Evolutionary conservation across 2,797 vertebrate genomes (phyloP), one percentile per base, ranked within the genome.

Genomic region (Alca torda): DNA sequence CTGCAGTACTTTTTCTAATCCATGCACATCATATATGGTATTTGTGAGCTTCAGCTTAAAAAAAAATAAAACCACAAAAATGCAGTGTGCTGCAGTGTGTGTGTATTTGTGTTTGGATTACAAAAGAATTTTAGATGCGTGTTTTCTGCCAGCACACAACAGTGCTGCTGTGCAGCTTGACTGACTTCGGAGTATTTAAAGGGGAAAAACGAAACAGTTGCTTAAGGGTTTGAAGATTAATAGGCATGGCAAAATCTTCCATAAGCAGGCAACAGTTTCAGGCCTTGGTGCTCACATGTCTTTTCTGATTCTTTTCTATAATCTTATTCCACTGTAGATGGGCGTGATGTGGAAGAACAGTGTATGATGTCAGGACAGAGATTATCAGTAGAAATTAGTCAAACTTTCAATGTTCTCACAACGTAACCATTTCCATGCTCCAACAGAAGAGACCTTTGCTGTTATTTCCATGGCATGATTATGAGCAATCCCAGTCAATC

Each of bases 351-450:
- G 28, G 81, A 96, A 95, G 19, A 77, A 21, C 11, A 43, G 10
- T 10, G 12, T 59, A n/a, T 69, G 30, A 79, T 76, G n/a, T 96
- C 69, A 94, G 80, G 78, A 90, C 16, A 96, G 78, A 85, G 70
- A 79, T 91, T 97, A 94, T 90, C 85, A 85, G 61, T 31, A 64
- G 84, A 94, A 96, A 96, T 94, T 26, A 91, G 75, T 91, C 86
- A 88, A 93, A 88, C 57, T 86, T 86, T 9, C 68, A 73, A 6
- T 31, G 59, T 84, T 59, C 82, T 93, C 67, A 90, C 75, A 75
- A 84, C 75, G 54, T 59, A 69, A 51, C 48, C 10, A 16, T 59
- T 89, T 87, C 74, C 31, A 5, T 18, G 25, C 28, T 77, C 17
- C 9, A 67, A 3, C 7, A 61, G 63, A 73, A 51, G 31, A 53